Evolutionary conservation across 2,797 vertebrate species (phyloP).

Genomic region (Peromyscus aztecus): DNA sequence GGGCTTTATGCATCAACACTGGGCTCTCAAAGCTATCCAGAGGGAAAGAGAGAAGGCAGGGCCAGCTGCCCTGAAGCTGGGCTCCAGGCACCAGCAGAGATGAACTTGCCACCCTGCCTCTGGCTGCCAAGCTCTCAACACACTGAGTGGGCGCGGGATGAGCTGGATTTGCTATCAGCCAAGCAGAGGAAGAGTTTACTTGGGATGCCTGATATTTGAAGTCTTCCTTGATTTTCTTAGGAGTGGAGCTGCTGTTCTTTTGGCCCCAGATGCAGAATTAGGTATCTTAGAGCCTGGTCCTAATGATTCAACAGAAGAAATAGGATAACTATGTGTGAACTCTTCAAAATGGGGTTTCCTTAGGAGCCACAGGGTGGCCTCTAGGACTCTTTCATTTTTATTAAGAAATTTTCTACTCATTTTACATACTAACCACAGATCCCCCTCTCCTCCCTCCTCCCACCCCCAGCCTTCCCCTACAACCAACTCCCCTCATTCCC

Average conservation of each 20-base stretch:
- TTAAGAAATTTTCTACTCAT: too few species aligned
- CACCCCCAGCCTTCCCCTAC: too few species aligned
- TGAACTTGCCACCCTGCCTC: slow-evolving; percentile 59
- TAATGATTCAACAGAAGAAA: background rate
- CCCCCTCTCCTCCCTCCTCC: too few species aligned
- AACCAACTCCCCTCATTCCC: too few species aligned
- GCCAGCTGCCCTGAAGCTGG: background rate
- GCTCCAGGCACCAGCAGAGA: slow-evolving; percentile 67
- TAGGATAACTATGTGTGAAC: background rate
- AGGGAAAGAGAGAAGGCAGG: background rate
- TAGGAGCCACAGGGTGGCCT: background rate
- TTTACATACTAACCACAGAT: too few species aligned
- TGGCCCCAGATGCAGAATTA: background rate
- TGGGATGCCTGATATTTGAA: slow-evolving; percentile 62
- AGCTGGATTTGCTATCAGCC: slow-evolving; percentile 63
- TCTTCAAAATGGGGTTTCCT: slow-evolving; percentile 29
- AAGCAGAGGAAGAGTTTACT: slow-evolving; percentile 63
- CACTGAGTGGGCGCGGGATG: slow-evolving; percentile 29
- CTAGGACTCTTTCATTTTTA: background rate
- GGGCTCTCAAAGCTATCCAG: slow-evolving; percentile 39
- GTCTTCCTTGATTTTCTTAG: slow-evolving; percentile 56
- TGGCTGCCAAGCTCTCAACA: slow-evolving; percentile 61
- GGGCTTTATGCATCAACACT: slow-evolving; percentile 55
- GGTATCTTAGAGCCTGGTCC: background rate
- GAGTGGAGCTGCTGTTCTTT: slow-evolving; percentile 44